Base-by-base conservation (phyloP, 2,113 vertebrate species). In the Saimiri boliviensis region DNA sequence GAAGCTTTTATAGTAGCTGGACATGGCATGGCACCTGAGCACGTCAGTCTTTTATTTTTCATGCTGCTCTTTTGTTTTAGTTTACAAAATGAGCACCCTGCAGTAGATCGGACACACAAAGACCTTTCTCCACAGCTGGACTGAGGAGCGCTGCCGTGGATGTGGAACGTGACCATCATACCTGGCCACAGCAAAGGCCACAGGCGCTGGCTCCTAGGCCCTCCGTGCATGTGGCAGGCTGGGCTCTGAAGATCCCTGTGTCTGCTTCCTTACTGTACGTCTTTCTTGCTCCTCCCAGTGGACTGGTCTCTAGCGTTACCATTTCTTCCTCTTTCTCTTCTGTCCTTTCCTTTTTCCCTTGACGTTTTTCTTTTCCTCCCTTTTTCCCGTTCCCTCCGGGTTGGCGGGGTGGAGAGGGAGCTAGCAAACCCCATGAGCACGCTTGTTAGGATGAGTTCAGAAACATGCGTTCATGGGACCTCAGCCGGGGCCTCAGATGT, bases 221-320 rank as follows among this genome's bases (percentile, higher is more conserved):
- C 52, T 68, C 8, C 1, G n/a, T 16, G 8, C 8, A 0, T 0
- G 0, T 16, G 23, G 0, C 0, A 10, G 9, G 5, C 1, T 4
- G 27, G 32, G 45, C 23, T 79, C 60, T 42, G 20, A 47, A 45
- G 54, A 49, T 8, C 11, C 70, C 42, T 12, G 5, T 2, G 8
- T 71, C 16, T 45, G 14, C 56, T 77, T 21, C 30, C 32, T 77
- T 25, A 12, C 1, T 8, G 27, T n/a, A 0, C 9, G 70, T 7
- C 71, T 47, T 80, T n/a, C 32, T 70, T 63, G 32, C 56, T 82
- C 30, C 66, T 85, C 37, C 37, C 71, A 45, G 6, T 40, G 35
- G 76, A 11, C 37, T 2, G 20, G 10, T 25, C 13, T 74, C 35
- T 86, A 10, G 0, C 32, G 58, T 70, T 47, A 12, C 19, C 19